Evolutionary conservation across 2,888 invertebrate genomes (phyloP), one percentile per base, ranked within the genome.

Genomic region (Hedychridium roseum): DNA sequence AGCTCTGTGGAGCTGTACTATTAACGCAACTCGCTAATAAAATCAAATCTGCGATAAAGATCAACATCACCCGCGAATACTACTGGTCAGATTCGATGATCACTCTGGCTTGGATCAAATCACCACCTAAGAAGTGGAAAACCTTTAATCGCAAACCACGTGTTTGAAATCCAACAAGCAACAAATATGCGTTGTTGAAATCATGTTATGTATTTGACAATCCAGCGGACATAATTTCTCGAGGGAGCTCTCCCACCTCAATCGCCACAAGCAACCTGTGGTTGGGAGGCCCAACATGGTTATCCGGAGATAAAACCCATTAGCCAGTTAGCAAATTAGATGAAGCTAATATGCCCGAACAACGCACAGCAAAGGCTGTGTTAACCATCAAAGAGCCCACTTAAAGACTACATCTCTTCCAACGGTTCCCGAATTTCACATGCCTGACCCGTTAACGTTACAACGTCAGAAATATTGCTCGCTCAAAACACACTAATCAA

Each of bases 91-190:
- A 46, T 27, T 46, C 40, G 17, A 46, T 34, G 9, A 20, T 40
- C 1, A 17, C 45, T n/a, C 27, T 46, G 5, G 32, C 39, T 1
- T 39, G 45, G 45, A 46, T 46, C 16, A 28, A 35, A 15, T 32
- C 20, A 0, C 34, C 39, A 14, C 21, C 46, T 1, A 28, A 2
- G 1, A n/a, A 14, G 2, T 35, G 34, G 40, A 40, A 17, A 27
- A 46, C 46, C 15, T 48, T 37, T 26, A n/a, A 37, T 48, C 1
- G 48, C 37, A 1, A 48, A 48, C 12, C 42, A 42, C 7, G 42
- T 48, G 2, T 20, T 37, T 1, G 42, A 42, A 3, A 48, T 48
- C 1, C 48, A 48, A 9, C 31, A 3, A 0, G n/a, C 27, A 1
- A 18, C 38, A 5, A 37, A 41, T 2, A 12, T 34, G 7, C 34